Evolutionary conservation across 2,797 vertebrate genomes (phyloP).

Genomic region (Chloroceryle amazona): DNA sequence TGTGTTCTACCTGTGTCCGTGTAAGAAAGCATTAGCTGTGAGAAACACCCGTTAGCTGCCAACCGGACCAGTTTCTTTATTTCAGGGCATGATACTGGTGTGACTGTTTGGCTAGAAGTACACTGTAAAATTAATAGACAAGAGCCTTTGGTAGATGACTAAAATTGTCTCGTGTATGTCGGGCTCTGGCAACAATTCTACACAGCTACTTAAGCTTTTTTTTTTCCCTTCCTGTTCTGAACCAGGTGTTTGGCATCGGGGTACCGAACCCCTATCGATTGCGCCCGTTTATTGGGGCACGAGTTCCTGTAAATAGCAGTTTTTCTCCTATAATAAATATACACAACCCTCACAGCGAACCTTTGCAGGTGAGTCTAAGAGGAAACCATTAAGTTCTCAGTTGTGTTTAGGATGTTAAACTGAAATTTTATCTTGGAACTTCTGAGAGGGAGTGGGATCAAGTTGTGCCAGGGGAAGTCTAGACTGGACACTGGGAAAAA

Average conservation of each 20-base stretch:
- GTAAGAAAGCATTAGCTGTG: not conserved
- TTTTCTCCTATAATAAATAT: slow-evolving; percentile 99
- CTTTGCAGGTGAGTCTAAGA: slow-evolving; percentile 89
- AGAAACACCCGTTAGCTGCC: not conserved
- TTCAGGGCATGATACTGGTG: not conserved
- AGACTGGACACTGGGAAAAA: too few species aligned
- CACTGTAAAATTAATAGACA: not conserved
- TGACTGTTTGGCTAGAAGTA: not conserved
- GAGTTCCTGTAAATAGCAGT: slow-evolving; percentile 98
- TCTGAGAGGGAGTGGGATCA: too few species aligned
- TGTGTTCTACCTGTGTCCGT: not conserved
- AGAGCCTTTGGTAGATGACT: not conserved
- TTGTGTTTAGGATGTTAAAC: not conserved
- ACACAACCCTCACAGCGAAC: slow-evolving; percentile 97
- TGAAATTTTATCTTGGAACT: not conserved
- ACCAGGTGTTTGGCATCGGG: slow-evolving; percentile 97
- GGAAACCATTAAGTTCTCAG: not conserved
- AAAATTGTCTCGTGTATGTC: not conserved
- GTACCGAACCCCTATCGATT: slow-evolving; percentile 97
- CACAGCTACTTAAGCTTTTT: not conserved
- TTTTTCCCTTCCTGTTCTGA: not conserved
- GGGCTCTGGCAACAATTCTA: not conserved
- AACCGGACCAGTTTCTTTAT: not conserved
- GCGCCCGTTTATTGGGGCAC: slow-evolving; percentile 96
- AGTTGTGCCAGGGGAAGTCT: too few species aligned